Percentiles rank a stretch among this genome's conserved stretches.
Conservation (phyloP, 2,888 invertebrate genomes). For the Magallana nippona region DNA sequence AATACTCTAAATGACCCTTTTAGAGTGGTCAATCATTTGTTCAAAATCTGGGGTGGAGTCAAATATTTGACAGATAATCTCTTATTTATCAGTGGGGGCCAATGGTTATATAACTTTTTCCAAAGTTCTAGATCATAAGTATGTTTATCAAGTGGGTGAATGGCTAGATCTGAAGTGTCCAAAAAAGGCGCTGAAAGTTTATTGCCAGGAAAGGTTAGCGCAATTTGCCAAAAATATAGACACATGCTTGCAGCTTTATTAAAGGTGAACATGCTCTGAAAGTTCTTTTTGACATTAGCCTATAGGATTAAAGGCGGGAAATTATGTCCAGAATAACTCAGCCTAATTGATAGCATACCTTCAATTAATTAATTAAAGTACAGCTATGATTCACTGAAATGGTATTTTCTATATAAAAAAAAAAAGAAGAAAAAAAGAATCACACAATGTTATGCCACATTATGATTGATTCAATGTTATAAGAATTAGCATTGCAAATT, state of each 20-base stretch:
- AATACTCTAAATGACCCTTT: constrained; percentile 1
- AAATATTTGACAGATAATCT: constrained; percentile 18
- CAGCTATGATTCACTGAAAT: constrained; percentile 14
- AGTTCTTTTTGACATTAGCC: background rate
- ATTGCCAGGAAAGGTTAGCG: background rate
- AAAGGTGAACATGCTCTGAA: background rate
- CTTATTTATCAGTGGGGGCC: constrained; percentile 13
- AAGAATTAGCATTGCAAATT: constrained; percentile 15
- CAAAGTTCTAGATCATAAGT: constrained; percentile 3
- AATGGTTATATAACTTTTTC: constrained; percentile 13
- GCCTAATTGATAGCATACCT: background rate
- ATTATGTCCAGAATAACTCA: background rate
- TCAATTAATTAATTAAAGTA: background rate
- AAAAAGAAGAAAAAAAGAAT: background rate
- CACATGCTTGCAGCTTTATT: background rate
- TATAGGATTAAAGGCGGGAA: background rate
- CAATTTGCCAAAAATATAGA: background rate
- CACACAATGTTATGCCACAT: background rate
- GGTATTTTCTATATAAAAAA: background rate
- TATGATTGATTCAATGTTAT: background rate
- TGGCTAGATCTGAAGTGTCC: background rate
- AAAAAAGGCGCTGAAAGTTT: background rate
- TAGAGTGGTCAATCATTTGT: constrained; percentile 14
- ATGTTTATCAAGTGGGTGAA: constrained; percentile 17
- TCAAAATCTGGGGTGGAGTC: constrained; percentile 3